Base-by-base conservation (phyloP, 2,797 vertebrate genomes). In the Apogon talboti region DNA sequence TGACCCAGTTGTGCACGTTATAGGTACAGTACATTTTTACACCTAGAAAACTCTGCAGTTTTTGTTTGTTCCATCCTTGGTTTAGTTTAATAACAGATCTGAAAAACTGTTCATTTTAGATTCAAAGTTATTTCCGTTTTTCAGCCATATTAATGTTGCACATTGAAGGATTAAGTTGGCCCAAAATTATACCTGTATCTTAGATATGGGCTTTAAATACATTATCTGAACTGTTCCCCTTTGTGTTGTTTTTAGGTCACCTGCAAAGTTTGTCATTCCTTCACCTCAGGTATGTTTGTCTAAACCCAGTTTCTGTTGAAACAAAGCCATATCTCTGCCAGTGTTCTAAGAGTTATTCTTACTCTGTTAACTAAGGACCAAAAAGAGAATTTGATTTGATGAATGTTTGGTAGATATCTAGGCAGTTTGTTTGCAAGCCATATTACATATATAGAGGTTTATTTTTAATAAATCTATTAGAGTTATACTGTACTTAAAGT, bases 261-360 rank as follows among this genome's bases (percentile, higher is more conserved):
- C 96, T 48, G 89, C 81, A 47, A 96, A 97, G 89, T 91, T 92
- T 84, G 89, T 87, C 80, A 87, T 93, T 88, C 93, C 91, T 61
- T 74, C 89, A 10, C 74, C 89, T 60, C 91, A 95, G 95, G 97
- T 98, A 92, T 89, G 94, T 93, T 85, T 85, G 45, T 74, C 48
- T 57, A 51, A 56, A 61, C 35, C 49, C 9, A 42, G 50, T 6
- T 42, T 37, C 40, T 71, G 75, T 73, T 85, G 16, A 75, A 59
- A 67, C 64, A 61, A 62, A 55, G 35, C 18, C 18, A 7, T 60
- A 14, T 11, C 11, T 71, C 33, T 41, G 4, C 10, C 33, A 10
- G 7, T 35, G 33, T 10, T 35, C 7, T 35, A 35, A 35, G 7
- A 35, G 33, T 35, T 8, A 35, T 8, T 35, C 9, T 35, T 35